Conservation (phyloP, 2,113 vertebrate genomes). For the Etheostoma spectabile region DNA sequence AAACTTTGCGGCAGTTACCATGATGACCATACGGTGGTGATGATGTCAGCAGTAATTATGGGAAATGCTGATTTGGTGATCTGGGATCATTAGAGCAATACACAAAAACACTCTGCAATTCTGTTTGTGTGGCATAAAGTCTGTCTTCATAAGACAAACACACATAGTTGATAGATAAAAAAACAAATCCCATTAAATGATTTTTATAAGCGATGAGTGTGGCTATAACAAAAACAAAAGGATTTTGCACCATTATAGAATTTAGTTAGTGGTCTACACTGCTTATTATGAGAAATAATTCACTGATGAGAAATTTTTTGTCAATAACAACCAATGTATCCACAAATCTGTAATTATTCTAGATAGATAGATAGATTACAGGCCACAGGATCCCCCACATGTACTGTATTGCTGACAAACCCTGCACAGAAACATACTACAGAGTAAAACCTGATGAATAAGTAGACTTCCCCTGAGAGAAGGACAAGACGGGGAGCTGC, state of each 20-base stretch:
- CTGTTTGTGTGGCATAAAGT: neutral
- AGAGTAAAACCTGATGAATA: neutral
- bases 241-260: neutral
- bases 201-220: neutral
- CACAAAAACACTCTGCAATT: neutral
- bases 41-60: slow-evolving; percentile 28
- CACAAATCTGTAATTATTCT: neutral
- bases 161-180: slow-evolving; percentile 2
- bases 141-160: slow-evolving; percentile 1
- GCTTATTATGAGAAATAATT: slow-evolving; percentile 19
- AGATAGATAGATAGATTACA: slow-evolving; percentile 4
- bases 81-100: neutral
- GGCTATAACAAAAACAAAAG: slow-evolving; percentile 14
- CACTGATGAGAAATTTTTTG: slow-evolving; percentile 24
- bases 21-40: slow-evolving; percentile 12
- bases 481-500: neutral
- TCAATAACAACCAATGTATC: neutral
- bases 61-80: slow-evolving; percentile 26
- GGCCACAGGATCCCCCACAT: neutral
- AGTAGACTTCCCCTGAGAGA: neutral
- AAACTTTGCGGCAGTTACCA: slow-evolving; percentile 5
- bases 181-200: neutral
- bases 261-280: slow-evolving; percentile 22
- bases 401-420: neutral
- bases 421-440: neutral